Evolutionary conservation across 2,113 vertebrate species (phyloP).

Genomic region (Indicator indicator): DNA sequence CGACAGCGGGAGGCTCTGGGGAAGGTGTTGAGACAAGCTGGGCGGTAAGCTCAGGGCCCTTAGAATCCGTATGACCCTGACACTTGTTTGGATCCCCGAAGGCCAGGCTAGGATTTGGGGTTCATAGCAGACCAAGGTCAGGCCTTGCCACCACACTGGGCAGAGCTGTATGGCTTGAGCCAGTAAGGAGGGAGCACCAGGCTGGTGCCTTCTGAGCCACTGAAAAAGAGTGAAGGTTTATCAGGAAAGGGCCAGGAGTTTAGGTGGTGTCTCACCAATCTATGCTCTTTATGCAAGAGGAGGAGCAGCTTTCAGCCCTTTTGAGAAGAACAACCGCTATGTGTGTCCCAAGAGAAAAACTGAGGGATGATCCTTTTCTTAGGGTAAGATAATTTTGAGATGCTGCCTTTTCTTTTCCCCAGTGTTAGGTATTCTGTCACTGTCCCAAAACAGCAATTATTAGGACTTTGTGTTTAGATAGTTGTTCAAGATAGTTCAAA

Average conservation of each 20-base stretch:
- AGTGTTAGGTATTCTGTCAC: not conserved
- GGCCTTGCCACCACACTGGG: accelerated
- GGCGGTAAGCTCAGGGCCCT: not conserved
- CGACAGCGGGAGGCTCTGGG: not conserved
- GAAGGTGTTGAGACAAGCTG: not conserved
- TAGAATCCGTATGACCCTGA: too few relatives aligned
- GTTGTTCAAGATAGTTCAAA: constrained; percentile 5
- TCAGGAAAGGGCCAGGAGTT: not conserved
- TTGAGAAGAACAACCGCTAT: not conserved
- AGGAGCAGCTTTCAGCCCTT: not conserved
- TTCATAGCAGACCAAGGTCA: not conserved
- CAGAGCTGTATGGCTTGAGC: accelerated
- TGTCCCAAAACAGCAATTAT: not conserved
- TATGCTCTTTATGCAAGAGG: not conserved
- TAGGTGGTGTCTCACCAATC: not conserved
- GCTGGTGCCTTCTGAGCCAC: accelerated
- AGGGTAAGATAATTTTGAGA: not conserved
- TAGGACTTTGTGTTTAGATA: not conserved
- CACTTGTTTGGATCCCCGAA: not conserved
- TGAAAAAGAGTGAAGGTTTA: not conserved
- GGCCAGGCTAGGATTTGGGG: not conserved
- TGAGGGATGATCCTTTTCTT: not conserved
- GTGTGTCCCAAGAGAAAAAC: not conserved
- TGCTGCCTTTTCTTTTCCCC: not conserved
- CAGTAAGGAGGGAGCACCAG: too few relatives aligned